Percentiles rank a stretch among this genome's conserved stretches.
phyloP scores from a whole-genome alignment of 2,113 vertebrate species.

The Azemiops feae region DNA sequence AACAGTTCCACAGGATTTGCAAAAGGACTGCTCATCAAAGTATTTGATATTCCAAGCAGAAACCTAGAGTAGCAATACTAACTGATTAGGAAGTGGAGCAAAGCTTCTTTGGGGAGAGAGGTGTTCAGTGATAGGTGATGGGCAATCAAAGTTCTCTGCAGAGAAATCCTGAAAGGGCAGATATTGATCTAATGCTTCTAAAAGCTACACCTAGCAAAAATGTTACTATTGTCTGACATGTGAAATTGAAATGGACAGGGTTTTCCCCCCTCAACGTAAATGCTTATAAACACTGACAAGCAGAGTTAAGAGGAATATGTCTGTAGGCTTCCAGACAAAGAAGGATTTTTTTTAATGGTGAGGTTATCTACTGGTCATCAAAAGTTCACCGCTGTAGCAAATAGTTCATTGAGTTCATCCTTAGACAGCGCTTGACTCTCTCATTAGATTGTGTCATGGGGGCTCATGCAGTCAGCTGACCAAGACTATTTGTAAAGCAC shows the following conservation, averaged over 20 bases:
- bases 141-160: not conserved
- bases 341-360: not conserved
- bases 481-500: not conserved
- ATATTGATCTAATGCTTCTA: not conserved
- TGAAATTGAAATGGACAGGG: not conserved
- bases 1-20: not conserved
- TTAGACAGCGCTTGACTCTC: not conserved
- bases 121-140: not conserved
- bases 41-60: not conserved
- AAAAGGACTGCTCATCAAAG: not conserved
- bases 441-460: not conserved
- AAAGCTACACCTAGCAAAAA: not conserved
- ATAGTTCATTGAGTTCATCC: not conserved
- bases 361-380: not conserved
- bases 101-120: not conserved
- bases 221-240: not conserved
- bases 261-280: no score
- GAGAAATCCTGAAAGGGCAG: slow-evolving; percentile 1
- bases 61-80: not conserved
- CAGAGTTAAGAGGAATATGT: not conserved
- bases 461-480: not conserved
- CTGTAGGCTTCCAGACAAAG: not conserved
- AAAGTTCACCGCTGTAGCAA: not conserved
- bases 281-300: not conserved
- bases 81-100: not conserved